Evolutionary conservation across 2,888 invertebrate genomes (phyloP).

Genomic region (Pinctada fucata): DNA sequence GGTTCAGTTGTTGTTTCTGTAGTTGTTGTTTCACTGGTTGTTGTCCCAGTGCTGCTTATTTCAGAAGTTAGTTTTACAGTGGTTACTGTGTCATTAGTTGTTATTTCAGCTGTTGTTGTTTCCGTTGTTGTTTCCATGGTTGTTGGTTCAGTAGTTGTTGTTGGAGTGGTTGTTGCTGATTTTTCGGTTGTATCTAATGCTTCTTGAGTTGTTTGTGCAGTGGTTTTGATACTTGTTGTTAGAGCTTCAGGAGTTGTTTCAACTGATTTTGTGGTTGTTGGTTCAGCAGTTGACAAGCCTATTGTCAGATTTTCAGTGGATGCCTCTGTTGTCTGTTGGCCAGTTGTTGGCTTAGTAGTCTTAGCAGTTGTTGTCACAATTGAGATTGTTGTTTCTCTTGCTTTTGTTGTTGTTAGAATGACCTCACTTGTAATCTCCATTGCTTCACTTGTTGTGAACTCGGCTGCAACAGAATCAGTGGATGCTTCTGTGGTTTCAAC

Average conservation of each 20-base stretch:
- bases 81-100: neutral
- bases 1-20: neutral
- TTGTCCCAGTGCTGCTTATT: neutral
- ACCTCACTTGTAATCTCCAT: too few species aligned
- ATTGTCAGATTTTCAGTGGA: neutral
- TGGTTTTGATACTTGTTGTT: neutral
- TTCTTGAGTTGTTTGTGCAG: neutral
- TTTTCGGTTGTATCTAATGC: neutral
- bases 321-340: neutral
- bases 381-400: neutral
- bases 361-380: neutral
- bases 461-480: neutral
- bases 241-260: neutral
- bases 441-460: too few species aligned
- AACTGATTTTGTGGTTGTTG: neutral
- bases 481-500: slow-evolving; percentile 17
- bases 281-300: neutral
- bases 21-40: slow-evolving; percentile 3
- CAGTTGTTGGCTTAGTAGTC: neutral
- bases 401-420: neutral
- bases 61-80: neutral
- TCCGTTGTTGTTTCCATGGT: neutral
- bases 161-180: neutral
- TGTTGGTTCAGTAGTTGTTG: slow-evolving; percentile 5
- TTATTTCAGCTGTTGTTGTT: neutral